These are phyloP conservation scores for Diorhabda carinulata DNA, from an alignment of 1,140 invertebrate genomes.

Conservation along the genomic window DNA sequence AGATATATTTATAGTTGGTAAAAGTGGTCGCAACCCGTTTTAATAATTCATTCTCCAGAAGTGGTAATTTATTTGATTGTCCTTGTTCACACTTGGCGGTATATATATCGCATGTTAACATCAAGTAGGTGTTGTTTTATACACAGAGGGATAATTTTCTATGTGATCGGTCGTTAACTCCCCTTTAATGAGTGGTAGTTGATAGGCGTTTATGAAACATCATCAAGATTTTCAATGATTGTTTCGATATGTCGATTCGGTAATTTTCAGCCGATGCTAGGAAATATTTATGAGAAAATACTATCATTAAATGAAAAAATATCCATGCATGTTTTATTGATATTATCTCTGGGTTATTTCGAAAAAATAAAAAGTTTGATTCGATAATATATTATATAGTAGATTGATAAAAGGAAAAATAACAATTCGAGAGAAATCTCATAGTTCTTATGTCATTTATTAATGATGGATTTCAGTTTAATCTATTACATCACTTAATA, in stretches of 20 bases:
- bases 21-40: conserved; percentile 23
- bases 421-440: too few relatives aligned
- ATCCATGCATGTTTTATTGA: too few relatives aligned
- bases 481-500: too few relatives aligned
- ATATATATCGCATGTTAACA: conserved; percentile 27
- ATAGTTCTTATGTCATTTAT: too few relatives aligned
- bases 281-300: too few relatives aligned
- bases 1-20: conserved; percentile 18
- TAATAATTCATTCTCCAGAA: conserved; percentile 26
- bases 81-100: conserved; percentile 26
- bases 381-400: too few relatives aligned
- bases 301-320: too few relatives aligned
- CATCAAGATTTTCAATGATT: conserved; percentile 4
- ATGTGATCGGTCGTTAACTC: background rate
- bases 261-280: too few relatives aligned
- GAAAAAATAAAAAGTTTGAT: too few relatives aligned
- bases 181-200: conserved; percentile 11
- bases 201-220: background rate
- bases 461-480: too few relatives aligned
- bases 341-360: too few relatives aligned
- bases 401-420: too few relatives aligned
- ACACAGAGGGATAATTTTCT: conserved; percentile 16
- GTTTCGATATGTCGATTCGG: background rate
- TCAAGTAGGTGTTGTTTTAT: conserved; percentile 23
- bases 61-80: conserved; percentile 31